Percentiles rank a stretch among this genome's conserved stretches.
phyloP scores from a whole-genome alignment of 2,888 invertebrate genomes.

The Nesidiocoris tenuis region DNA sequence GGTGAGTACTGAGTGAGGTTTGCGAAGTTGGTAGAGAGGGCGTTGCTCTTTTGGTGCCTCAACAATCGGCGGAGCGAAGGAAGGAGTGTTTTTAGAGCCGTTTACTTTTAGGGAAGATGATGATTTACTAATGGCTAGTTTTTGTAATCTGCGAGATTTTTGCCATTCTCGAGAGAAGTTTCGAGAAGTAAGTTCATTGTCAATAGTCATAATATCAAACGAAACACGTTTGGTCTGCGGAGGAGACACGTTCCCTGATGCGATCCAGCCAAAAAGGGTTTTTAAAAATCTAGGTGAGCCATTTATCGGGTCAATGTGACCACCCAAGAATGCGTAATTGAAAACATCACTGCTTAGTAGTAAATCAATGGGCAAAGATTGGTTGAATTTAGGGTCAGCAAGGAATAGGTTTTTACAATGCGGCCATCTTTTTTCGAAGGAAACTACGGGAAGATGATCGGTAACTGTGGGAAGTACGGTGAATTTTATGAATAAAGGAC shows the following conservation, averaged over 20 bases:
- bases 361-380: neutral
- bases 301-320: neutral
- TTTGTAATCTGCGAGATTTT: too few species aligned
- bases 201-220: neutral
- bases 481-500: too few species aligned
- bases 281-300: conserved; percentile 1
- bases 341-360: conserved; percentile 1
- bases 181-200: neutral
- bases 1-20: neutral
- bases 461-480: neutral
- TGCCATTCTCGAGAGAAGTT: too few species aligned
- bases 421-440: neutral
- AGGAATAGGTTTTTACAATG: neutral
- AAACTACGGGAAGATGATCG: neutral
- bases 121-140: too few species aligned
- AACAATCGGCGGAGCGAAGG: too few species aligned
- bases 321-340: neutral
- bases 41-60: neutral
- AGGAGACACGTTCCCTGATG: neutral
- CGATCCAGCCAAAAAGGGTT: conserved; percentile 1
- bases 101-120: too few species aligned
- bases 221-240: neutral
- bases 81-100: too few species aligned
- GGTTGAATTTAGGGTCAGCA: neutral
- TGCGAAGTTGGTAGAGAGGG: neutral